Base-by-base conservation (phyloP, 2,888 invertebrate genomes). In the Spicauda simplicius region DNA sequence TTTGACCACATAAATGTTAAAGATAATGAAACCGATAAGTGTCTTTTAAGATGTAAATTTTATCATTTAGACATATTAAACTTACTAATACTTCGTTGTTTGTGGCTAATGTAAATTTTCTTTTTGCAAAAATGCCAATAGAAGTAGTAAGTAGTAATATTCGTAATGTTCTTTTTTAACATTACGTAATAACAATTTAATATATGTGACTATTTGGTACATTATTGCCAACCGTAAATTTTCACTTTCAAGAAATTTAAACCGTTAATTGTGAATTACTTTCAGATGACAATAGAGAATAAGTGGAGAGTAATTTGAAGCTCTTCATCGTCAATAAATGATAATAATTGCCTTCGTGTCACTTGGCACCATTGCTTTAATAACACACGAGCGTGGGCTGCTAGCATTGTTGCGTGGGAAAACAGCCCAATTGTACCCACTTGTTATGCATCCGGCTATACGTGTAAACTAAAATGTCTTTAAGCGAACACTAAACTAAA, bases 351-450 rank as follows among this genome's bases (percentile, higher is more conserved):
- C 61, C 53, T 61, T 71, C 67, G 69, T 73, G 69, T 69, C 72
- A 75, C 70, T 74, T 73, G 72, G 72, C 72, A 73, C 71, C 68
- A 54, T 50, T 52, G 70, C 45, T 65, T 63, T 68, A 70, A 61
- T 65, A 64, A 63, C 70, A 55, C 54, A 54, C 57, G 62, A 76
- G 85, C 81, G 88, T 87, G 82, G 87, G 87, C 78, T 60, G 74
- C 72, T 76, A 58, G 65, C 58, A 37, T 73, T 71, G 76, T 73
- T 82, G 87, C 85, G 88, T 90, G 89, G 87, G 90, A 88, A 88
- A 82, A 80, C 78, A 77, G 76, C 78, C 86, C 83, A 88, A 88
- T 85, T 85, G 82, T 79, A 78, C 75, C 75, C 78, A 77, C 74
- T 79, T 77, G 74, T 69, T 74, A 70, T 77, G 75, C 72, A 77